phyloP scores from a whole-genome alignment of 37 sponge, comb jelly and placozoan genomes.

The Theonella swinhoei region DNA sequence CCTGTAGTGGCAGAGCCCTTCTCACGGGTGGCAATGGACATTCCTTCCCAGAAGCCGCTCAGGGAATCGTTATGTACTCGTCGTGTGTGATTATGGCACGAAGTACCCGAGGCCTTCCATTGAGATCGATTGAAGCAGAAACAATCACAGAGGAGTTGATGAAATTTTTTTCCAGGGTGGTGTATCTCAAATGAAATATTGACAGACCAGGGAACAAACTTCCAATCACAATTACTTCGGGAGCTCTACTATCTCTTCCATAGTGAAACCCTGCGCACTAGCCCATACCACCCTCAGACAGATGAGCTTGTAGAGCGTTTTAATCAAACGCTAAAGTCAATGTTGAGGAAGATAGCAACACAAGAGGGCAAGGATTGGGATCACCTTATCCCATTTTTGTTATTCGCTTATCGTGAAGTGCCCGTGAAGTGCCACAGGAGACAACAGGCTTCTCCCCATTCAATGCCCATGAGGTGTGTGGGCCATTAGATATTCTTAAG shows the following conservation, averaged over 20 bases:
- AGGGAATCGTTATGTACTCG: slow-evolving; percentile 47
- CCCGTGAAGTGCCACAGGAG: too few species aligned
- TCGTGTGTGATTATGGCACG: slow-evolving; percentile 64
- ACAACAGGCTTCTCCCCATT: too few species aligned
- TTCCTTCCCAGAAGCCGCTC: slow-evolving; percentile 28
- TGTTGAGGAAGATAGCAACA: slow-evolving; percentile 23
- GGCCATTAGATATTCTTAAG: too few species aligned
- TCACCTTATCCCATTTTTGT: too few species aligned
- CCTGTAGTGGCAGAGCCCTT: slow-evolving; percentile 58
- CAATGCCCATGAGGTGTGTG: too few species aligned
- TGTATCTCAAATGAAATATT: slow-evolving; percentile 56
- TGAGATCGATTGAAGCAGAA: slow-evolving; percentile 39
- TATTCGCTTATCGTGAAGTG: too few species aligned
- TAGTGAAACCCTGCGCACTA: slow-evolving; percentile 21
- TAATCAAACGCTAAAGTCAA: slow-evolving; percentile 39
- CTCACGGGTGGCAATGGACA: slow-evolving; percentile 68
- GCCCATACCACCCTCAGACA: slow-evolving; percentile 55
- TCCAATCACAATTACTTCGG: slow-evolving; percentile 26
- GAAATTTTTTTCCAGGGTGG: slow-evolving; percentile 46
- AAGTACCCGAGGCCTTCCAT: slow-evolving; percentile 51
- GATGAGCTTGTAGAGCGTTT: slow-evolving; percentile 47
- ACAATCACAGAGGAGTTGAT: slow-evolving; percentile 54
- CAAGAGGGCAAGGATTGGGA: slow-evolving; percentile 26
- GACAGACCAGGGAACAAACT: slow-evolving; percentile 61
- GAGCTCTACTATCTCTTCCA: slow-evolving; percentile 32